Percentiles rank a stretch among this genome's conserved stretches.
Evolutionary conservation across 2,888 invertebrate genomes (phyloP).

Genomic region (Zootermopsis nevadensis): DNA sequence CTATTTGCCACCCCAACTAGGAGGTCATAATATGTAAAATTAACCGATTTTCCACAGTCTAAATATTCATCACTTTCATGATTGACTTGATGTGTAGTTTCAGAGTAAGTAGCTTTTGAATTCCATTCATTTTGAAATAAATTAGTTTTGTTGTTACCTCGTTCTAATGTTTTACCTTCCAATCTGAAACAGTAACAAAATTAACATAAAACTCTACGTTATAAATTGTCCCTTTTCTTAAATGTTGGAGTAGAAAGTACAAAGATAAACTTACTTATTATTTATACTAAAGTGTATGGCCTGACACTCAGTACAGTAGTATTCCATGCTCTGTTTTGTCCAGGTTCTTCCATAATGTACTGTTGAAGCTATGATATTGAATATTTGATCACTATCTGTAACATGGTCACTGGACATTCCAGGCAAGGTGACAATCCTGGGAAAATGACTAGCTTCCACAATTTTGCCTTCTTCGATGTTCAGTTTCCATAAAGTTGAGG

Average conservation of each 20-base stretch:
- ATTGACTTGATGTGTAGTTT: slow-evolving; percentile 38
- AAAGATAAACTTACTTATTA: slow-evolving; percentile 41
- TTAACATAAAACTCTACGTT: background rate
- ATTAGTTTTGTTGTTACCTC: slow-evolving; percentile 41
- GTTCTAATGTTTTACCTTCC: slow-evolving; percentile 17
- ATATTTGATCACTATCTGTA: slow-evolving; percentile 75
- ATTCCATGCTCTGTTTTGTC: slow-evolving; percentile 74
- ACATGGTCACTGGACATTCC: slow-evolving; percentile 58
- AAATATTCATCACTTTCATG: slow-evolving; percentile 60
- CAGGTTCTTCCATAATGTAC: slow-evolving; percentile 74
- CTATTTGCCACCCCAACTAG: slow-evolving; percentile 86
- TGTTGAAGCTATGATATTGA: slow-evolving; percentile 81
- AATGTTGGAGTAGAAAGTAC: background rate
- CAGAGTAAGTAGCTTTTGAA: slow-evolving; percentile 35
- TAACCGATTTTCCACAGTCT: slow-evolving; percentile 87
- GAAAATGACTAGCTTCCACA: slow-evolving; percentile 71
- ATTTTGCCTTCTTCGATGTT: slow-evolving; percentile 81
- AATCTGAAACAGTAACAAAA: slow-evolving; percentile 1
- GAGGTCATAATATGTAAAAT: slow-evolving; percentile 90
- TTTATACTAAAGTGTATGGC: slow-evolving; percentile 35
- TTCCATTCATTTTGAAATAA: slow-evolving; percentile 43
- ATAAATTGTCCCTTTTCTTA: background rate
- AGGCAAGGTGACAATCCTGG: slow-evolving; percentile 64
- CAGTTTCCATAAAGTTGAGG: slow-evolving; percentile 86
- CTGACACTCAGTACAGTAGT: slow-evolving; percentile 73